Percentiles rank a stretch among this genome's conserved stretches.
phyloP scores from a whole-genome alignment of 2,113 vertebrate species.

The Salvelinus fontinalis region DNA sequence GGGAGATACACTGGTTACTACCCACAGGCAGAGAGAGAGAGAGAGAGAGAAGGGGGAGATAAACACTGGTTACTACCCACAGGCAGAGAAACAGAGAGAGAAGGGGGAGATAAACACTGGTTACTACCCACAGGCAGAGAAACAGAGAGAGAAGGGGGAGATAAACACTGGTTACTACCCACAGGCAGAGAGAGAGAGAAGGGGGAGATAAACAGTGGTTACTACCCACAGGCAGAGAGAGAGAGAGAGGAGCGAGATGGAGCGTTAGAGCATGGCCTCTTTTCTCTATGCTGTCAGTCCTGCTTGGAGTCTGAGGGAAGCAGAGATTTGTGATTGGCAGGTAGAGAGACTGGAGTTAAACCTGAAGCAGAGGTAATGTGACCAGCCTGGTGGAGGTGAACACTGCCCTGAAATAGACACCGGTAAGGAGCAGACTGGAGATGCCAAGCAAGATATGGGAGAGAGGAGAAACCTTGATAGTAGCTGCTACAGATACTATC shows the following conservation, averaged over 20 bases:
- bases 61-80: not conserved
- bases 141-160: too few relatives aligned
- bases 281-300: not conserved
- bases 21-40: too few relatives aligned
- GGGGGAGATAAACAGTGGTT: not conserved
- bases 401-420: not conserved
- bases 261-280: too few relatives aligned
- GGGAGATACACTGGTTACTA: too few relatives aligned
- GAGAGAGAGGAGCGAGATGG: not conserved
- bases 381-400: not conserved
- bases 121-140: too few relatives aligned
- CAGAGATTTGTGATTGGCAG: not conserved
- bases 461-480: not conserved
- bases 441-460: not conserved
- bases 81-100: too few relatives aligned
- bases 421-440: not conserved
- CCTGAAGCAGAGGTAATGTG: not conserved
- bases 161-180: too few relatives aligned
- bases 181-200: not conserved
- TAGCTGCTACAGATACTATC: not conserved
- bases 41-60: too few relatives aligned
- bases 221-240: not conserved
- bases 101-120: too few relatives aligned
- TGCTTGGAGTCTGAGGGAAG: not conserved
- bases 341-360: not conserved